phyloP scores from a whole-genome alignment of 2,888 invertebrate species.

The Netelia virgata region DNA sequence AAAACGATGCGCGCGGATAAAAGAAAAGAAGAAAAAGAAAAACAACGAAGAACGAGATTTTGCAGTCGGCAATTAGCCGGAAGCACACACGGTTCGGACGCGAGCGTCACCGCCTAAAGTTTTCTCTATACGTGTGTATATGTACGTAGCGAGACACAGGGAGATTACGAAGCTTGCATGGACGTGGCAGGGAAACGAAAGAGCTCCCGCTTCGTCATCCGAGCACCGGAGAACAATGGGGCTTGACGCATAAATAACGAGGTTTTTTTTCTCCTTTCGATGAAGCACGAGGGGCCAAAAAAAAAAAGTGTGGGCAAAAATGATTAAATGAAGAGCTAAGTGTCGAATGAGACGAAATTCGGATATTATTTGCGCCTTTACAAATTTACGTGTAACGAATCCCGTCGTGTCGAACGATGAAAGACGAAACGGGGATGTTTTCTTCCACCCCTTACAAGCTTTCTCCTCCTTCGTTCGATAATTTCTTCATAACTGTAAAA shows the following conservation, averaged over 20 bases:
- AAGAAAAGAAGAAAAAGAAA: slow-evolving; percentile 1
- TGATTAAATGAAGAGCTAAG: slow-evolving; percentile 33
- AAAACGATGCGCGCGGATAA: not conserved
- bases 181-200: slow-evolving; percentile 54
- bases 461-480: too few species aligned
- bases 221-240: slow-evolving; percentile 55
- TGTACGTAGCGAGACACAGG: not conserved
- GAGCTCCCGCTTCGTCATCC: slow-evolving; percentile 27
- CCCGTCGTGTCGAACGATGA: too few species aligned
- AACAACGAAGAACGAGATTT: slow-evolving; percentile 3
- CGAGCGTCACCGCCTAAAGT: slow-evolving; percentile 12
- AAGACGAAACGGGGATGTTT: too few species aligned
- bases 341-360: slow-evolving; percentile 25
- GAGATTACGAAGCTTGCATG: slow-evolving; percentile 29
- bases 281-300: slow-evolving; percentile 39
- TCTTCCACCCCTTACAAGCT: too few species aligned
- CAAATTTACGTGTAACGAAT: too few species aligned
- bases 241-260: slow-evolving; percentile 78
- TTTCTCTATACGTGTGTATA: not conserved
- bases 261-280: slow-evolving; percentile 70
- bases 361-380: not conserved
- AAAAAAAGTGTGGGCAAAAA: slow-evolving; percentile 46
- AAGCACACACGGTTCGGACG: not conserved
- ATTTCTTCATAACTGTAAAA: too few species aligned
- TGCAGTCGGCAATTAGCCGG: slow-evolving; percentile 57